A percentile compares a stretch with the other conserved stretches of the same genome.
These are phyloP conservation scores for Pionites leucogaster DNA, from an alignment of 2,113 vertebrate genomes.

Conservation along the genomic window DNA sequence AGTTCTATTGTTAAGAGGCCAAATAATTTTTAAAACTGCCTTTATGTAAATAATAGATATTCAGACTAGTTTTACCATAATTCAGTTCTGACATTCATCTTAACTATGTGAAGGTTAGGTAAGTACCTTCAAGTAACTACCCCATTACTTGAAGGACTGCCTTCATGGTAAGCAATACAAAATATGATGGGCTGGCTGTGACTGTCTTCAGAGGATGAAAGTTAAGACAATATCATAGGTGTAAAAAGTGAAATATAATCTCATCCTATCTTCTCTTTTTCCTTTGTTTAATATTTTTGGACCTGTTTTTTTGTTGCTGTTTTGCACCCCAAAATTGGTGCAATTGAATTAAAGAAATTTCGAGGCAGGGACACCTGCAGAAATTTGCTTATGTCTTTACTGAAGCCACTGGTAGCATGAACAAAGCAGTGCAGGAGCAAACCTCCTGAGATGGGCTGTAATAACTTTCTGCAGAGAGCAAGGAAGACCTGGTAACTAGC, in stretches of 20 bases:
- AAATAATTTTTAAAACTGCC: background rate
- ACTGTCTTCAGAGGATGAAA: background rate
- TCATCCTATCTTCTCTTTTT: background rate
- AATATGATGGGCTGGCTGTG: background rate
- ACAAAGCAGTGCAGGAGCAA: background rate
- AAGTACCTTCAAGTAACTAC: background rate
- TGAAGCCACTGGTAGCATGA: background rate
- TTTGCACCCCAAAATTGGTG: background rate
- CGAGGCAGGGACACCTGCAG: background rate
- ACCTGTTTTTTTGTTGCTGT: background rate
- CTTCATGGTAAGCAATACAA: background rate
- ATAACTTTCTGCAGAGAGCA: background rate
- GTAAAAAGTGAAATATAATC: background rate
- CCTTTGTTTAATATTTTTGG: background rate
- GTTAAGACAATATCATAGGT: background rate
- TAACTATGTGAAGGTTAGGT: background rate
- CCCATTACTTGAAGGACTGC: background rate
- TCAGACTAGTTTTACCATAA: background rate
- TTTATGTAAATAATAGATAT: background rate
- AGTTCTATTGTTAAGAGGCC: background rate
- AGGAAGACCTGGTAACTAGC: background rate
- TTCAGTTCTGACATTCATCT: background rate
- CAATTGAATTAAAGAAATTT: background rate
- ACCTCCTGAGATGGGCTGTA: background rate
- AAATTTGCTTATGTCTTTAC: background rate